Base-by-base conservation (phyloP, 1,140 invertebrate species). In the Nomia melanderi region DNA sequence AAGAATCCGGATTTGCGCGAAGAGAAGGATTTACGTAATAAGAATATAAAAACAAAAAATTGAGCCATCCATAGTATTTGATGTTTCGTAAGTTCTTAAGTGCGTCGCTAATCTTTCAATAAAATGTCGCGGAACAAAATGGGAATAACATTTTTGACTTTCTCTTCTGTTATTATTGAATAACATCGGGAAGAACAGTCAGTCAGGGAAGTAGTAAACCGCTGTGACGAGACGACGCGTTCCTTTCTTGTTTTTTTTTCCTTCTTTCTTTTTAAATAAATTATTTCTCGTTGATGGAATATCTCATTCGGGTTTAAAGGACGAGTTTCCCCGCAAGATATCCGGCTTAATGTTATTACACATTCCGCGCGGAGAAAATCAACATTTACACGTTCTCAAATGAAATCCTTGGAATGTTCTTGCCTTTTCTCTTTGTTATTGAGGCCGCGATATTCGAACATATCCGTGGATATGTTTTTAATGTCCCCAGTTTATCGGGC, bases 1-100 rank as follows among this genome's bases (percentile, higher is more conserved):
- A 23, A n/a, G 8, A 17, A 44, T 33, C 20, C 20, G 31, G 31
- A 59, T 3, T 14, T 11, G 39, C 3, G 14, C 3, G 14, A 63
- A 27, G 6, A 27, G 9, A 3, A 9, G 62, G 17, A 1, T 63
- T 63, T 63, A 63, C 23, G 20, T 23, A 41, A 63, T 27, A 41
- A 27, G 36, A n/a, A 12, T 27, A 17, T 44, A 12, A 17, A 63
- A 63, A 44, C 14, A 44, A n/a, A 25, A 27, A 17, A n/a, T 14
- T 20, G 27, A 17, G 17, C 54, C 27, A 29, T 17, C 54, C 12
- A 5, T 12, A 31, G 59, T n/a, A 39, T 62, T 62, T 39, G 31
- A 23, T 39, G 59, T 62, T 62, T 62, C 33, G 59, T 31, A 39
- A 63, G n/a, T 41, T 17, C 62, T n/a, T 41, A 44, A 63, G n/a